Percentiles rank a stretch among this genome's conserved stretches.
Conservation (phyloP, 1,140 invertebrate genomes). For the Protaetia brevitarsis region DNA sequence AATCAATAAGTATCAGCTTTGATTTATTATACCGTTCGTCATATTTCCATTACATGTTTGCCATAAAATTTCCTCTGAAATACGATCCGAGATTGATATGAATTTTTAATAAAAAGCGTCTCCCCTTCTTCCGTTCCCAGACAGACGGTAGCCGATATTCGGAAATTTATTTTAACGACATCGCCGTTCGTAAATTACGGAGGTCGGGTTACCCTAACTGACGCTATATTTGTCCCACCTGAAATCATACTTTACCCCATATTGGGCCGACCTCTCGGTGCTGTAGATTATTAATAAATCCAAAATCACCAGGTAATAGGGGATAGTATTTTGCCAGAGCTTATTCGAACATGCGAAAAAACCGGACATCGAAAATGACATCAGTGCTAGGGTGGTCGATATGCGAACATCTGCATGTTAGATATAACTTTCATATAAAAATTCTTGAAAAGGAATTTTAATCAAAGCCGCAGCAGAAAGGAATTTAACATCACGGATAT, state of each 20-base stretch:
- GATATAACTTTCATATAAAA: background rate
- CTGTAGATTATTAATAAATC: conserved; percentile 11
- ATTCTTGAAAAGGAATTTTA: background rate
- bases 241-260: conserved; percentile 6
- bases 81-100: conserved; percentile 8
- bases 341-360: background rate
- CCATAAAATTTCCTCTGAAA: background rate
- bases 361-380: background rate
- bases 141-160: background rate
- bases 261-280: background rate
- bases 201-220: background rate
- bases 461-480: no score
- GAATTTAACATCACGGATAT: no score
- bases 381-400: background rate
- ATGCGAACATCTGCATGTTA: background rate
- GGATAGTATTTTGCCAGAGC: background rate
- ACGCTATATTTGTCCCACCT: background rate
- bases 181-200: conserved; percentile 11
- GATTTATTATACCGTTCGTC: conserved; percentile 6
- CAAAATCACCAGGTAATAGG: background rate
- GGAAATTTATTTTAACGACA: conserved; percentile 6
- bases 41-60: conserved; percentile 12
- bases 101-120: conserved; percentile 9
- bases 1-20: background rate
- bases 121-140: background rate